A percentile compares a stretch with the other conserved stretches of the same genome.
These are phyloP conservation scores for Theretra japonica DNA, from an alignment of 2,888 invertebrate genomes.

Conservation along the genomic window DNA sequence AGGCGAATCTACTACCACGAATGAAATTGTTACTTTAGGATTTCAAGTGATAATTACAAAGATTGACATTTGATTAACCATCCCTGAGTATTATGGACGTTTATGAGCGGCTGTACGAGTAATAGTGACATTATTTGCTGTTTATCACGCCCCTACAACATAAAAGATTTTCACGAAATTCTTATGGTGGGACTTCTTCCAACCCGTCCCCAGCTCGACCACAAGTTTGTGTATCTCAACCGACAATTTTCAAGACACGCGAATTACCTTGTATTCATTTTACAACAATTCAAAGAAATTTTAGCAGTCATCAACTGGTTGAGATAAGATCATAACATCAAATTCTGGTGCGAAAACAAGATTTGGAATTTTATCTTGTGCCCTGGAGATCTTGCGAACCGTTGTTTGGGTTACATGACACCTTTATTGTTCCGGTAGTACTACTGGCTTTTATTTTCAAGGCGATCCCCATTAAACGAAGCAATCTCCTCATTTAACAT, in stretches of 20 bases:
- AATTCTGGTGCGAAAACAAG: slow-evolving; percentile 20
- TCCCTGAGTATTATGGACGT: too few relatives aligned
- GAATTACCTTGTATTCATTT: background rate
- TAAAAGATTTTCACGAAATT: background rate
- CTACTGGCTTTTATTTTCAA: slow-evolving; percentile 12
- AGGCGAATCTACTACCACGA: too few relatives aligned
- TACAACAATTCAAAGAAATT: slow-evolving; percentile 6
- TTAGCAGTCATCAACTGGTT: slow-evolving; percentile 7
- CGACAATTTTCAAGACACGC: slow-evolving; percentile 6
- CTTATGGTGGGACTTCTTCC: background rate
- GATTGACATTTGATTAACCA: too few relatives aligned
- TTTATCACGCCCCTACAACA: background rate
- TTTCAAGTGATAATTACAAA: too few relatives aligned
- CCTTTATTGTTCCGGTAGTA: slow-evolving; percentile 23
- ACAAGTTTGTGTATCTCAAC: background rate
- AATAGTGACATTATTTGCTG: too few relatives aligned
- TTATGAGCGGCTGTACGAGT: too few relatives aligned
- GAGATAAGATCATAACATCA: slow-evolving; percentile 17
- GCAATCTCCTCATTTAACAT: too few relatives aligned
- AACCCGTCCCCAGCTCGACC: background rate
- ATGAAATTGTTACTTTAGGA: too few relatives aligned
- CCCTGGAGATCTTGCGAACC: background rate
- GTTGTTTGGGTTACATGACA: slow-evolving; percentile 20
- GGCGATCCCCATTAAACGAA: background rate
- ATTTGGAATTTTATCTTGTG: slow-evolving; percentile 22